Conservation (phyloP, 2,113 vertebrate genomes). For the Sylvilagus bachmani region DNA sequence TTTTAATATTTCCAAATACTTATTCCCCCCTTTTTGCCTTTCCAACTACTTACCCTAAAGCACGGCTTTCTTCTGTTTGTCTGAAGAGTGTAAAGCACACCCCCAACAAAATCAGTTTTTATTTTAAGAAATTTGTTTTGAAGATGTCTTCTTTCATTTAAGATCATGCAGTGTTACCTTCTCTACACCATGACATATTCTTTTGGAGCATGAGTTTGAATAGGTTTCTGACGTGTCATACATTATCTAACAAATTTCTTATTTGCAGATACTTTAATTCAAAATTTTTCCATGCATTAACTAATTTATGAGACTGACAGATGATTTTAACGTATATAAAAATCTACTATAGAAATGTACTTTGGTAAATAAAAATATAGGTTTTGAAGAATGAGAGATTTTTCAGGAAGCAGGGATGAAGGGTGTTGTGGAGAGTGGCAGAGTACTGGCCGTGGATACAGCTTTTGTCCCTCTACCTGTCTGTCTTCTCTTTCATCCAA, state of each 20-base stretch:
- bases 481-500: background rate
- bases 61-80: background rate
- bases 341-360: background rate
- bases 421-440: background rate
- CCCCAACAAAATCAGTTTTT: background rate
- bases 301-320: background rate
- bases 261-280: background rate
- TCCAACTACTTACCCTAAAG: background rate
- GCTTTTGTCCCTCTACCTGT: background rate
- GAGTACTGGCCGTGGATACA: too few species aligned
- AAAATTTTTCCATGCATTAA: background rate
- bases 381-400: background rate
- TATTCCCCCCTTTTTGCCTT: background rate
- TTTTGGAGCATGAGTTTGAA: background rate
- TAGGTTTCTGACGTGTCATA: background rate
- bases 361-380: background rate
- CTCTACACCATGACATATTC: background rate
- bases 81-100: background rate
- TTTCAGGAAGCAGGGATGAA: background rate
- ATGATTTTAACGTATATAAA: background rate
- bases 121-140: slow-evolving; percentile 37
- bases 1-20: background rate
- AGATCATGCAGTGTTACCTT: background rate
- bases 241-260: background rate
- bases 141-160: background rate